Evolutionary conservation across 2,888 invertebrate species (phyloP).

Genomic region (Lamellibrachia columna): DNA sequence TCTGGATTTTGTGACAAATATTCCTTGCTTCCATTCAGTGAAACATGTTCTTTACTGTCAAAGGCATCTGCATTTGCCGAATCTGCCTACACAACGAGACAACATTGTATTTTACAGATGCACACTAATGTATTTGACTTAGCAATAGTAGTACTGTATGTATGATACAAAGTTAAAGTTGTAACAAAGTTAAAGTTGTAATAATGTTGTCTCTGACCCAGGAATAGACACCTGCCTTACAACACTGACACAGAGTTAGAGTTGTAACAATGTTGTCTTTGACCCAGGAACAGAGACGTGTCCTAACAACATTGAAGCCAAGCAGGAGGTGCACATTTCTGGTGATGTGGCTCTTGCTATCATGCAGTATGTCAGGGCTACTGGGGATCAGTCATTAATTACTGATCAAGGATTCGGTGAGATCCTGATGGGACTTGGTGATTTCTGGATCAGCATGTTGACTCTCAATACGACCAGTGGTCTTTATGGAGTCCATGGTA

Average conservation of each 20-base stretch:
- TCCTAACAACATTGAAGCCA: constrained; percentile 26
- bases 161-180: too few species aligned
- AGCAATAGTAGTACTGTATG: too few species aligned
- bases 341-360: constrained; percentile 49
- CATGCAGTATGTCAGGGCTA: constrained; percentile 44
- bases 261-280: neutral
- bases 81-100: too few species aligned
- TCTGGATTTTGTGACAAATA: too few species aligned
- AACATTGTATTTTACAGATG: too few species aligned
- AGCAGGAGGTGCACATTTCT: constrained; percentile 43
- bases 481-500: constrained; percentile 46
- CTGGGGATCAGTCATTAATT: constrained; percentile 37
- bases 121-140: too few species aligned
- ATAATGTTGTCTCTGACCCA: neutral
- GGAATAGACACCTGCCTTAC: neutral
- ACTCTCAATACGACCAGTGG: constrained; percentile 35
- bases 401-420: constrained; percentile 23
- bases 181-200: neutral
- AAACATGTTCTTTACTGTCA: too few species aligned
- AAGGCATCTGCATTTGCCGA: too few species aligned
- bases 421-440: constrained; percentile 42
- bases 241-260: too few species aligned
- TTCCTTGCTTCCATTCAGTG: too few species aligned
- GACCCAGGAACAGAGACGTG: constrained; percentile 39
- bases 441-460: constrained; percentile 46